Base-by-base conservation (phyloP, 92 coral and sea anemone genomes). In the Porites divaricata region DNA sequence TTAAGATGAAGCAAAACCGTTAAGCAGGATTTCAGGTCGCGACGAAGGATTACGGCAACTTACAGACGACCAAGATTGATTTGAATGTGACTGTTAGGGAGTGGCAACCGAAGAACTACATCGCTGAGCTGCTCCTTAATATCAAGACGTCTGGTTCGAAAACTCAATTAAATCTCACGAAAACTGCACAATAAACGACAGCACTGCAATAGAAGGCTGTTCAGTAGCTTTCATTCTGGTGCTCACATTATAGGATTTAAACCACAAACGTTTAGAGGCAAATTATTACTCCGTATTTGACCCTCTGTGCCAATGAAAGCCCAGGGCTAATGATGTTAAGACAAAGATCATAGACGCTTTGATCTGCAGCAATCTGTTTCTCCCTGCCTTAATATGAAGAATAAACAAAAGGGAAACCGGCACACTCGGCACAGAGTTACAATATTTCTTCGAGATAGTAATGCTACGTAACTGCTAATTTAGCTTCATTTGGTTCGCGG, bases 41-140 rank as follows among this genome's bases (percentile, higher is more conserved):
- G 88, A 72, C 82, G 79, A 58, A 61, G 91, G 94, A 90, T 90
- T 90, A 90, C 74, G 45, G 23, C 63, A 81, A 72, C 86, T 45
- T 28, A 81, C 70, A 82, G 86, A 82, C 86, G 77, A 80, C 85
- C 85, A 80, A 80, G 85, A 80, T 80, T 69, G 85, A 69, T 80
- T 69, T 80, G 85, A 80, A 80, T 69, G 85, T 20, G 77, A 73
- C 56, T 48, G 12, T 57, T 51, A 51, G 85, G 85, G 85, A 80
- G 85, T 80, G 85, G 85, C 85, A 68, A 6, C 45, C 10, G 74
- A 51, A 78, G 25, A 51, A 41, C 59, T 57, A 9, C 20, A 10
- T 6, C 13, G 41, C 49, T 28, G 52, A 59, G 50, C 59, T 11
- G 12, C 59, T 35, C 45, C 45, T 35, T 35, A 35, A 35, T 35